Evolutionary conservation across 2,888 invertebrate genomes (phyloP).

Genomic region (Pseudococcus viburni): DNA sequence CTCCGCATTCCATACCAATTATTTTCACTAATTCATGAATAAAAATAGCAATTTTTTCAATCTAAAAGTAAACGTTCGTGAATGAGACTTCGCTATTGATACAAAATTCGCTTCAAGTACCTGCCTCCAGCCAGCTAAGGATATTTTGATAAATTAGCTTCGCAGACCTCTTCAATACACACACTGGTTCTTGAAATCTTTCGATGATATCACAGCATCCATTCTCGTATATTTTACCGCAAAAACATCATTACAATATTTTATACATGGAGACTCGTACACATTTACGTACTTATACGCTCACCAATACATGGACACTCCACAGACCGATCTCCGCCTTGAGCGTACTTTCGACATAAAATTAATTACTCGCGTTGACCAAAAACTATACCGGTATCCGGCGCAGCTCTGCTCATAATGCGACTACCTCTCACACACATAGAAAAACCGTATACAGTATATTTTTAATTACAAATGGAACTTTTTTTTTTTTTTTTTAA

Average conservation of each 20-base stretch:
- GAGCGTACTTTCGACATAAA: conserved; percentile 42
- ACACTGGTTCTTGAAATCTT: neutral
- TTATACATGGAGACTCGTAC: neutral
- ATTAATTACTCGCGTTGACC: conserved; percentile 50
- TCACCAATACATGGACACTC: neutral
- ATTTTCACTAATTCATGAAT: too few species aligned
- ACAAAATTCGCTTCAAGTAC: too few species aligned
- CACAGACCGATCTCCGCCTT: neutral
- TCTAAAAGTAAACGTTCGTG: too few species aligned
- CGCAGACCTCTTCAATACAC: too few species aligned
- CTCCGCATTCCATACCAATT: too few species aligned
- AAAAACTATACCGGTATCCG: conserved; percentile 34
- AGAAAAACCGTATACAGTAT: neutral
- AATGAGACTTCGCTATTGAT: too few species aligned
- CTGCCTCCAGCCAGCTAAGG: too few species aligned
- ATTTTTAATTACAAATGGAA: conserved; percentile 33
- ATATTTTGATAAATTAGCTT: too few species aligned
- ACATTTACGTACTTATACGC: neutral
- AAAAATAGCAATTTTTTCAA: too few species aligned
- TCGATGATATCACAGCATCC: neutral
- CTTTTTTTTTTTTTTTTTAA: conserved; percentile 6
- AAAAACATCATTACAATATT: neutral
- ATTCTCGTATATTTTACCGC: neutral
- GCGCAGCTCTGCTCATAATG: neutral
- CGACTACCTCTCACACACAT: neutral